A percentile compares a stretch with the other conserved stretches of the same genome.
Evolutionary conservation across 2,888 invertebrate species (phyloP).

Genomic region (Lasioglossum oenotherae): DNA sequence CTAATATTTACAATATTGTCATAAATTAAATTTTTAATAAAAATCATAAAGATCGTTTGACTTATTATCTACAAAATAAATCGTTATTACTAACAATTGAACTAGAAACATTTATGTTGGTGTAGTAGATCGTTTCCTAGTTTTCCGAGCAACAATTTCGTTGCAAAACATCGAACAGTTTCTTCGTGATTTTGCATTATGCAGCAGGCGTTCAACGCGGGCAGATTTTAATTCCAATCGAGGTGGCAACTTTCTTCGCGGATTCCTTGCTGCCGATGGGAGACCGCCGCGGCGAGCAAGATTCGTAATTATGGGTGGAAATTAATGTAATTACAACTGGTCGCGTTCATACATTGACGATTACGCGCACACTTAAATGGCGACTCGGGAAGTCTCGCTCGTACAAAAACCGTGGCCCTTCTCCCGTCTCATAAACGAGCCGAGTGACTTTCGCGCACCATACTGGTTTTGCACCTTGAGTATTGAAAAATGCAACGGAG

Average conservation of each 20-base stretch:
- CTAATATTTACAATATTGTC: neutral
- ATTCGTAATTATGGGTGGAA: conserved; percentile 56
- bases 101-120: neutral
- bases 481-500: conserved; percentile 43
- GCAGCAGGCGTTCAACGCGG: conserved; percentile 1
- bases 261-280: conserved; percentile 28
- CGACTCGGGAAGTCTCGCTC: conserved; percentile 58
- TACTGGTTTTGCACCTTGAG: conserved; percentile 58
- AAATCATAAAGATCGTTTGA: too few relatives aligned
- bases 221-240: conserved; percentile 35
- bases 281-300: conserved; percentile 30
- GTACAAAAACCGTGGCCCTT: conserved; percentile 59
- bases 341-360: conserved; percentile 45
- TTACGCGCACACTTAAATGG: conserved; percentile 57
- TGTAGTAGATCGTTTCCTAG: neutral
- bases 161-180: neutral
- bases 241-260: conserved; percentile 50
- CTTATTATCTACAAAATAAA: neutral
- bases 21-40: neutral
- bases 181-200: conserved; percentile 9
- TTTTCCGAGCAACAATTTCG: neutral
- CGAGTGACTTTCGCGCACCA: conserved; percentile 59
- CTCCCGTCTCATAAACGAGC: conserved; percentile 59
- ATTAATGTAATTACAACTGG: conserved; percentile 60
- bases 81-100: neutral